Evolutionary conservation across 2,797 vertebrate species (phyloP).

Genomic region (Rallus crepitans): DNA sequence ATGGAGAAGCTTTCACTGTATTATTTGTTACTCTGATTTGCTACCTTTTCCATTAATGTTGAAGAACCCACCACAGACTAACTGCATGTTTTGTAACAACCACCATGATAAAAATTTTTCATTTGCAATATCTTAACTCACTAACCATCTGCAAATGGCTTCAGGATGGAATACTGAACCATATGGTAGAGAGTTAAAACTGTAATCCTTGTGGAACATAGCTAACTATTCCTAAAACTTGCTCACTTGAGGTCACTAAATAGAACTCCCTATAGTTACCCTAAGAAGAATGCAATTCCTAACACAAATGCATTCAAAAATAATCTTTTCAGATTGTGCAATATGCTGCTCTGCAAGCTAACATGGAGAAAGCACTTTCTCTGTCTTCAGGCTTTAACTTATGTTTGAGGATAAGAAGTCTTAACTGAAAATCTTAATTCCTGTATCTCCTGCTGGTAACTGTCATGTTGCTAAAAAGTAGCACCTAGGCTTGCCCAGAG

Average conservation of each 20-base stretch:
- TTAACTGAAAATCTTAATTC: constrained; percentile 13
- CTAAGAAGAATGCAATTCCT: background rate
- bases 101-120: background rate
- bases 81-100: background rate
- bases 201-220: background rate
- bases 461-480: background rate
- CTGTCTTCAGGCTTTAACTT: constrained; percentile 12
- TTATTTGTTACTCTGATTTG: background rate
- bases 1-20: background rate
- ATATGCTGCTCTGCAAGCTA: constrained; percentile 23
- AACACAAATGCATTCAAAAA: constrained; percentile 35
- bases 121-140: background rate
- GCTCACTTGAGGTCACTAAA: constrained; percentile 16
- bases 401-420: constrained; percentile 13
- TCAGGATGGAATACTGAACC: constrained; percentile 5
- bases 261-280: background rate
- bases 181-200: constrained; percentile 26
- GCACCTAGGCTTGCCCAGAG: background rate
- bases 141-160: constrained; percentile 42
- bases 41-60: background rate
- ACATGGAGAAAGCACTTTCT: background rate
- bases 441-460: background rate
- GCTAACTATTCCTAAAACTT: constrained; percentile 22
- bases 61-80: background rate
- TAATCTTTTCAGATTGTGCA: constrained; percentile 39